Evolutionary conservation across 1,140 invertebrate species (phyloP).

Genomic region (Drosophila kohkoa): DNA sequence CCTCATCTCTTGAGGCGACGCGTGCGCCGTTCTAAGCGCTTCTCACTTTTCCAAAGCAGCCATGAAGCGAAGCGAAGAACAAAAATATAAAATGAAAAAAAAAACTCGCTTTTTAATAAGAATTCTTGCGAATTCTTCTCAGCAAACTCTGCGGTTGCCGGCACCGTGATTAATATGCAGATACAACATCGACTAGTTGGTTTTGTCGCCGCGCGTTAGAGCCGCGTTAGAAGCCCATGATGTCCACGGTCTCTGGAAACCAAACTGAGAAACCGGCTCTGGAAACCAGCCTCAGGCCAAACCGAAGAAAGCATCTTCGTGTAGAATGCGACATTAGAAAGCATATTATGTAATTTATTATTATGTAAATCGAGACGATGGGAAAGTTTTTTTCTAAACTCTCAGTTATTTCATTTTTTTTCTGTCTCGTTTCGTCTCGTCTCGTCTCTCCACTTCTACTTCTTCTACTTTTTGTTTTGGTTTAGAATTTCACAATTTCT

Average conservation of each 20-base stretch:
- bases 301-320: slow-evolving; percentile 61
- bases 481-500: slow-evolving; percentile 55
- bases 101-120: slow-evolving; percentile 80
- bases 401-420: slow-evolving; percentile 13
- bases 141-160: slow-evolving; percentile 24
- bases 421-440: neutral
- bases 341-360: slow-evolving; percentile 56
- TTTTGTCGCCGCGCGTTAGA: slow-evolving; percentile 60
- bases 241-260: neutral
- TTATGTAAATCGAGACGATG: slow-evolving; percentile 52
- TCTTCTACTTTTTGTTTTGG: slow-evolving; percentile 26
- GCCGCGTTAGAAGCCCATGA: slow-evolving; percentile 58
- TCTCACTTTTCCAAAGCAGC: slow-evolving; percentile 71
- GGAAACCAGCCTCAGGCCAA: slow-evolving; percentile 29
- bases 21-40: slow-evolving; percentile 75
- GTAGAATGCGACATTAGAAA: slow-evolving; percentile 65
- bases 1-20: slow-evolving; percentile 54
- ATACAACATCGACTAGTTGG: slow-evolving; percentile 19
- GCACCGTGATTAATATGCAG: slow-evolving; percentile 56
- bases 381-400: slow-evolving; percentile 47
- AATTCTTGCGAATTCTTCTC: slow-evolving; percentile 76
- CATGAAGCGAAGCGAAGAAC: slow-evolving; percentile 6
- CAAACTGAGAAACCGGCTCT: slow-evolving; percentile 63
- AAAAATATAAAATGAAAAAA: slow-evolving; percentile 26
- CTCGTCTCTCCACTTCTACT: neutral